A percentile compares a stretch with the other conserved stretches of the same genome.
phyloP scores from a whole-genome alignment of 2,888 invertebrate species.

The Unio pictorum region DNA sequence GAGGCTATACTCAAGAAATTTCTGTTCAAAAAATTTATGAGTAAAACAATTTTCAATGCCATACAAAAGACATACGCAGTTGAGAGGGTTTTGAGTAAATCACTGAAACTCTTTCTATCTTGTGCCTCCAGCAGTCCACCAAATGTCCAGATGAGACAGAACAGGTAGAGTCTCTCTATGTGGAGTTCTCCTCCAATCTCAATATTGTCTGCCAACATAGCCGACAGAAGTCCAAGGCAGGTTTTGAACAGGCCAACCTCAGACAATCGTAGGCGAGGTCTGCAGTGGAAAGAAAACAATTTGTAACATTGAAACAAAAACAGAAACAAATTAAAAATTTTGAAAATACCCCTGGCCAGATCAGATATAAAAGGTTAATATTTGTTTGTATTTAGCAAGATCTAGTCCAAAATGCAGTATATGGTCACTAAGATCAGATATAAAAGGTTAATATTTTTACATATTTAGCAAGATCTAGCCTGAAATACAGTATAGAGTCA shows the following conservation, averaged over 20 bases:
- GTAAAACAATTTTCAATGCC: background rate
- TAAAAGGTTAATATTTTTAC: no score
- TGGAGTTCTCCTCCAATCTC: constrained; percentile 71
- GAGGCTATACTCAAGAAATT: no score
- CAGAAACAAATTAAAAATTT: no score
- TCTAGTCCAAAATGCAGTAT: no score
- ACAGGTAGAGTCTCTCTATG: constrained; percentile 69
- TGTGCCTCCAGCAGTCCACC: constrained; percentile 66
- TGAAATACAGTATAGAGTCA: no score
- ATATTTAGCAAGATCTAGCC: no score
- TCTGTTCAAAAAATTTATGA: background rate
- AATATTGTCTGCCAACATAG: constrained; percentile 71
- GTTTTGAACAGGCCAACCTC: constrained; percentile 70
- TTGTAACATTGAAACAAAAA: no score
- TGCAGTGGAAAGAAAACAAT: constrained; percentile 23
- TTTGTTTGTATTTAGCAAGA: no score
- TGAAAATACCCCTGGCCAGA: no score
- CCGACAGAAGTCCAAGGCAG: constrained; percentile 67
- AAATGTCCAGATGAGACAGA: constrained; percentile 72
- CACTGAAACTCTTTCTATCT: constrained; percentile 68
- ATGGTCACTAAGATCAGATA: no score
- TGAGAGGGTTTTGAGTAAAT: constrained; percentile 67
- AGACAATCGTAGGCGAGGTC: constrained; percentile 60
- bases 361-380: no score
- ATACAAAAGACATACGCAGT: constrained; percentile 61